Evolutionary conservation across 2,797 vertebrate species (phyloP).

Genomic region (Tarsius wallacei): DNA sequence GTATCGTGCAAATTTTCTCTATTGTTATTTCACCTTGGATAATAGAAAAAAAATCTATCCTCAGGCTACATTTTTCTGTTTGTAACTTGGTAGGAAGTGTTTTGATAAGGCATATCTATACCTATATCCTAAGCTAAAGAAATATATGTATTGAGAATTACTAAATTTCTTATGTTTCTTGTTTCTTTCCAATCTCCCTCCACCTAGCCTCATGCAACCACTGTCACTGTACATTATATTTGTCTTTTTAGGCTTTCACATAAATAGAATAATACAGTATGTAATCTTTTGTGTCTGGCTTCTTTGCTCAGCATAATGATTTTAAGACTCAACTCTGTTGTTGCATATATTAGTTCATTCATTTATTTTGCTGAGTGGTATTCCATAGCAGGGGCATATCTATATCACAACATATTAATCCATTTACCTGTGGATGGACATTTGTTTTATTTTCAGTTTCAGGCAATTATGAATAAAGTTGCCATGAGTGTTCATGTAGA

Average conservation of each 20-base stretch:
- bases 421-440: background rate
- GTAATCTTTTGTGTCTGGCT: background rate
- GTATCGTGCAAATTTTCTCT: background rate
- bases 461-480: background rate
- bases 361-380: background rate
- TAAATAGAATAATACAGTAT: background rate
- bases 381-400: background rate
- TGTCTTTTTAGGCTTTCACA: background rate
- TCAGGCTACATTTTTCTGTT: slow-evolving; percentile 28
- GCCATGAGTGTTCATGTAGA: background rate
- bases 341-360: background rate
- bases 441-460: background rate
- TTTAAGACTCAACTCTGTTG: background rate
- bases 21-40: background rate
- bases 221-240: no score
- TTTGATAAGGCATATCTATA: background rate
- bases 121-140: background rate
- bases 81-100: background rate
- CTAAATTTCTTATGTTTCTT: background rate
- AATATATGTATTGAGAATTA: background rate
- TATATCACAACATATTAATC: background rate
- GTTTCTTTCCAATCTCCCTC: background rate
- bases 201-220: background rate
- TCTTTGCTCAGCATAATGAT: background rate
- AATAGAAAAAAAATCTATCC: background rate